A percentile compares a stretch with the other conserved stretches of the same genome.
Evolutionary conservation across 1,140 invertebrate genomes (phyloP).

Genomic region (Onthophagus taurus): DNA sequence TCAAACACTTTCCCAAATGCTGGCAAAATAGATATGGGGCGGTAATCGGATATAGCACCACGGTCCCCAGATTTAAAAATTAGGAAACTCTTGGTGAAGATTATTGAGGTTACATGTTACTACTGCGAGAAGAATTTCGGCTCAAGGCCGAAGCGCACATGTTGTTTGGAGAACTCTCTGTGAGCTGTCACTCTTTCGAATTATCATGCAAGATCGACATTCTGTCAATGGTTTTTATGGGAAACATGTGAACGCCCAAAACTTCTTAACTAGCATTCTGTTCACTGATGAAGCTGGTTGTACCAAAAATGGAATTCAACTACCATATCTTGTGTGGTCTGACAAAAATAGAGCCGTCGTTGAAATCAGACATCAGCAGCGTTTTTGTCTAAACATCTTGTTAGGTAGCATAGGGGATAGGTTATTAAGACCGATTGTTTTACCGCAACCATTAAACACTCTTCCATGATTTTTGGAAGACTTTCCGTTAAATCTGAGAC

Average conservation of each 20-base stretch:
- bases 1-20: no score
- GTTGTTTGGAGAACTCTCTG: no score
- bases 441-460: neutral
- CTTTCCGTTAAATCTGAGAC: neutral
- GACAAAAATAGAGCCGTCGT: neutral
- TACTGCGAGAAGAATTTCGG: no score
- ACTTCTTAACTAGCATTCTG: conserved; percentile 1
- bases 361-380: neutral
- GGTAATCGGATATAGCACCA: no score
- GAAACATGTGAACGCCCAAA: neutral
- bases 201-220: conserved; percentile 7
- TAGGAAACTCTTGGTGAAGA: no score
- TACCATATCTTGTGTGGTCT: neutral
- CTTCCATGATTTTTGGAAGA: neutral
- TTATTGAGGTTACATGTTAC: no score
- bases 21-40: no score
- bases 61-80: no score
- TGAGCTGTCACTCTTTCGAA: neutral
- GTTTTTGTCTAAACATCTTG: neutral
- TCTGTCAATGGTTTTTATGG: conserved; percentile 6
- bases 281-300: conserved; percentile 5
- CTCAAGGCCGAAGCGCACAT: no score
- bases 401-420: neutral
- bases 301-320: conserved; percentile 3
- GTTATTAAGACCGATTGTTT: conserved; percentile 1